Conservation (phyloP, 2,113 vertebrate genomes). For the Leptocoma aspasia region DNA sequence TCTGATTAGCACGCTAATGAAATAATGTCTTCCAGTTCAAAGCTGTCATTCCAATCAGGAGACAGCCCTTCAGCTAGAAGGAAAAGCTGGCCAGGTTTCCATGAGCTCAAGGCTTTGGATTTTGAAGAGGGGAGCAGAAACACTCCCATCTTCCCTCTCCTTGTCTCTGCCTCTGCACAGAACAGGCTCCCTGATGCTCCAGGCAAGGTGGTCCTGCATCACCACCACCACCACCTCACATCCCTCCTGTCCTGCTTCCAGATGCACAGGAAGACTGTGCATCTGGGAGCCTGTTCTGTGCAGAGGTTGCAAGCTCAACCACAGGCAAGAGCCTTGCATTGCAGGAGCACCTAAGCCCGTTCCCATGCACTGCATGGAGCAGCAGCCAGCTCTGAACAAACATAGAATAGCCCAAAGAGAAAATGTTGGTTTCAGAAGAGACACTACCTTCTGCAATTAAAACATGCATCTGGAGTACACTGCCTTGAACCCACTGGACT, state of each 20-base stretch:
- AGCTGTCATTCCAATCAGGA: conserved; percentile 71
- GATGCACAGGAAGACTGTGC: neutral
- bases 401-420: neutral
- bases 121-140: neutral
- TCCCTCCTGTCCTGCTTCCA: neutral
- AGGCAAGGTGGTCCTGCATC: neutral
- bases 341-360: neutral
- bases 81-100: conserved; percentile 65
- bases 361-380: neutral
- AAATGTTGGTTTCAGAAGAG: neutral
- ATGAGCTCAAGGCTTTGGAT: conserved; percentile 18
- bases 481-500: neutral
- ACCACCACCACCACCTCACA: neutral
- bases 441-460: neutral
- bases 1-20: conserved; percentile 72
- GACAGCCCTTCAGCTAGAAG: conserved; percentile 55
- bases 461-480: neutral
- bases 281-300: no score
- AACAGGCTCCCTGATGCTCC: neutral
- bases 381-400: neutral
- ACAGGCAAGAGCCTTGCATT: neutral
- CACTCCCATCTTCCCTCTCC: neutral
- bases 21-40: conserved; percentile 74
- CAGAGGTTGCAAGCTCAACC: neutral
- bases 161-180: neutral